Conservation (phyloP, 2,888 invertebrate genomes). For the Oscheius onirici region DNA sequence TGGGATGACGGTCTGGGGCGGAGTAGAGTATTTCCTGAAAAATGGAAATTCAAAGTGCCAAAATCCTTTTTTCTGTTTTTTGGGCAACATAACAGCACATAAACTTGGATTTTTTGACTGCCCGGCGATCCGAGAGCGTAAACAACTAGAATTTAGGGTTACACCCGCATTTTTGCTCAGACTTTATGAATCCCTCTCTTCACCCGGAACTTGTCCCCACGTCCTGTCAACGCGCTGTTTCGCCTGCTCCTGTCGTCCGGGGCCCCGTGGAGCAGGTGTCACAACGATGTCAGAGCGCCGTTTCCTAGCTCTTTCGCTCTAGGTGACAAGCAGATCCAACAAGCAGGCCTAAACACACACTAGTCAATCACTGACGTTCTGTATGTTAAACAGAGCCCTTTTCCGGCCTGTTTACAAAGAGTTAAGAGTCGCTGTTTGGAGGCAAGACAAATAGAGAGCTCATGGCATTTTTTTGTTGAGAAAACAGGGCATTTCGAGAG, state of each 20-base stretch:
- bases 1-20: constrained; percentile 12
- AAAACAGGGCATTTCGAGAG: background rate
- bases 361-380: background rate
- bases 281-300: constrained; percentile 28
- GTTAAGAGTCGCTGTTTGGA: constrained; percentile 2
- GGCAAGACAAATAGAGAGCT: background rate
- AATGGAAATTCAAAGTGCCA: background rate
- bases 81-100: too few species aligned
- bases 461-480: too few species aligned
- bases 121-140: too few species aligned
- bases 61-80: too few species aligned
- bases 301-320: background rate
- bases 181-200: background rate
- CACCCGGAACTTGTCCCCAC: constrained; percentile 23
- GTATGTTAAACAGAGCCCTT: constrained; percentile 17
- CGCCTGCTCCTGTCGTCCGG: constrained; percentile 3
- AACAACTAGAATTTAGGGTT: too few species aligned
- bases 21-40: background rate
- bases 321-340: constrained; percentile 29
- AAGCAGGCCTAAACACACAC: constrained; percentile 17
- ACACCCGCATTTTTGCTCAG: background rate
- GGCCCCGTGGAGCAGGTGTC: constrained; percentile 25
- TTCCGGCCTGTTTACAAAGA: background rate
- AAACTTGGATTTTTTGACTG: too few species aligned
- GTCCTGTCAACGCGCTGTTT: constrained; percentile 8